Base-by-base conservation (phyloP, 2,797 vertebrate species). In the Cichlasoma orientale region DNA sequence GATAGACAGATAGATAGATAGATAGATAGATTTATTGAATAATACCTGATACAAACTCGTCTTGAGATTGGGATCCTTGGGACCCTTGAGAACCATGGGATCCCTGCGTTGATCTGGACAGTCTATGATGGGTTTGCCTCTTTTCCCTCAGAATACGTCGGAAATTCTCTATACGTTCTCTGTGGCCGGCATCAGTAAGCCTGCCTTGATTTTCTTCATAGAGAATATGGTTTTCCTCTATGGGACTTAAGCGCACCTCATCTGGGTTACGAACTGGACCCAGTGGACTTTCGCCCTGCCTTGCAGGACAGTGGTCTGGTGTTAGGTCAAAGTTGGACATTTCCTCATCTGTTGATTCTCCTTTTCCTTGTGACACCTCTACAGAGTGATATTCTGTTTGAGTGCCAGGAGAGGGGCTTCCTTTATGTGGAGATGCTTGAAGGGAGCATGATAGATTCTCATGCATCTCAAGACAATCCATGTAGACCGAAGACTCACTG, bases 141-240 rank as follows among this genome's bases (percentile, higher is more conserved):
- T 97, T 98, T 90, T 99, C 97, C 90, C 90, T 96, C 83, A 99
- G 95, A 80, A 98, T 96, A n/a, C 95, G 97, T 85, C 97, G 97
- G 92, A 99, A 98, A 91, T 98, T 99, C 85, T 94, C 97, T 83
- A 98, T 97, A 83, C 97, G 97, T 52, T 96, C 97, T 88, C 92
- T 93, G 88, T 98, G 97, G 90, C 96, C 94, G 27, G 96, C 95
- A 89, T 97, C 96, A 1, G 93, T 85, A 0, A 85, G 63, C 73
- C 77, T 88, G 54, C 1, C 84, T 55, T 77, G 53, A 56, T 69
- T 70, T 11, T 16, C 69, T 19, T 88, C 84, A 6, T 90, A 87
- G 44, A 80, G 29, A 56, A 78, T 10, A 13, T 78, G 63, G 57
- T 89, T 88, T 84, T 94, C 92, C 14, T 47, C 86, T 18, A 90